These are phyloP conservation scores for Cosmia pyralina DNA, from an alignment of 2,888 invertebrate species.

Conservation along the genomic window DNA sequence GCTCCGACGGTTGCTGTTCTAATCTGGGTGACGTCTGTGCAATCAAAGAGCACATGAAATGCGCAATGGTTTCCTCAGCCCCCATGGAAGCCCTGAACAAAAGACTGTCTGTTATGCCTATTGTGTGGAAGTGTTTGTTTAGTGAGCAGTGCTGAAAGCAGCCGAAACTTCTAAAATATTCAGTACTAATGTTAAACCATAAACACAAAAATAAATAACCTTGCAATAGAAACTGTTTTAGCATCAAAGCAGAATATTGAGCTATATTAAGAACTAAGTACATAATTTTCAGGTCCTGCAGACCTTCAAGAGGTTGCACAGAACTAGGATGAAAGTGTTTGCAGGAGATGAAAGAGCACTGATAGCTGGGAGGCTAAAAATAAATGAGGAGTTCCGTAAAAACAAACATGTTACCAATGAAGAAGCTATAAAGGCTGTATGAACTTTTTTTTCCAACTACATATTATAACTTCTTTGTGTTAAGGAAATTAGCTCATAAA, in stretches of 20 bases:
- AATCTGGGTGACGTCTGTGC: too few relatives aligned
- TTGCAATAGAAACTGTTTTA: not conserved
- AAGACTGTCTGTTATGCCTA: too few relatives aligned
- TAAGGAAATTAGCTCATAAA: not conserved
- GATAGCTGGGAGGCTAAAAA: conserved; percentile 91
- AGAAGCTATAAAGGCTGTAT: conserved; percentile 92
- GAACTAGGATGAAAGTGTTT: conserved; percentile 92
- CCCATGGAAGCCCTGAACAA: too few relatives aligned
- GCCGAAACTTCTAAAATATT: not conserved
- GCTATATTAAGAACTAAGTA: not conserved
- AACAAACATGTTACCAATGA: conserved; percentile 91
- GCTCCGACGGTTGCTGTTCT: too few relatives aligned
- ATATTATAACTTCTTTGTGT: too few relatives aligned
- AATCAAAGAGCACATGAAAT: too few relatives aligned
- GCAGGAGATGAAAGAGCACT: conserved; percentile 92
- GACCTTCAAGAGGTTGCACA: conserved; percentile 93
- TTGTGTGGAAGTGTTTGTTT: too few relatives aligned
- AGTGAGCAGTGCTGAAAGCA: not conserved
- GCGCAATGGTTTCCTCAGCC: too few relatives aligned
- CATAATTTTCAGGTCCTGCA: conserved; percentile 90
- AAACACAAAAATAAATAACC: not conserved
- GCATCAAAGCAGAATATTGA: not conserved
- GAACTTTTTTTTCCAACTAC: conserved; percentile 24
- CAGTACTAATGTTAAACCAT: not conserved
- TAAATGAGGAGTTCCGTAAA: conserved; percentile 94